These are phyloP conservation scores for Oreocharis arfaki DNA, from an alignment of 2,113 vertebrate genomes.

Conservation along the genomic window DNA sequence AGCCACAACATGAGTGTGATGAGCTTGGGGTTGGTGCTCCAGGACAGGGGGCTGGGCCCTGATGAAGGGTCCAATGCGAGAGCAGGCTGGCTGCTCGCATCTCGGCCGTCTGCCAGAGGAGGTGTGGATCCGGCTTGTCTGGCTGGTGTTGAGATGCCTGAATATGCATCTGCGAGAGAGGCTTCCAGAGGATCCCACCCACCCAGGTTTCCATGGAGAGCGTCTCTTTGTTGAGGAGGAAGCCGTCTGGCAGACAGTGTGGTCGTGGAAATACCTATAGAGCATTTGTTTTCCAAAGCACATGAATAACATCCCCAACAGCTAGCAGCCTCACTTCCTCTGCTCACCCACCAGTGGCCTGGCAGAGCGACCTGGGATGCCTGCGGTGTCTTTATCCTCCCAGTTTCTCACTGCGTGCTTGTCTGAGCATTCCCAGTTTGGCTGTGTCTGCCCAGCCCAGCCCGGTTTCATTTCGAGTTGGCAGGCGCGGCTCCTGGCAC, in stretches of 20 bases:
- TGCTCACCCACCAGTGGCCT: neutral
- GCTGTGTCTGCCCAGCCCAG: neutral
- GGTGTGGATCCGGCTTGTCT: conserved; percentile 24
- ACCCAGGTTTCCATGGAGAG: conserved; percentile 65
- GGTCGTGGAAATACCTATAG: conserved; percentile 5
- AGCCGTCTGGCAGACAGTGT: conserved; percentile 39
- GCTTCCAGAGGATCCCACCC: conserved; percentile 46
- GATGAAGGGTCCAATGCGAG: rapidly evolving
- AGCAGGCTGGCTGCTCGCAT: neutral
- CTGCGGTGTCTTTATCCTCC: neutral
- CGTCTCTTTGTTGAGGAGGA: conserved; percentile 23
- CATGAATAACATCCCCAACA: conserved; percentile 21
- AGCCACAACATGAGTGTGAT: neutral
- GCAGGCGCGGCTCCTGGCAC: neutral
- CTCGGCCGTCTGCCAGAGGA: neutral
- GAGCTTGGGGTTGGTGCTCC: neutral
- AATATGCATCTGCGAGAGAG: conserved; percentile 15
- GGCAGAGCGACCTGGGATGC: conserved; percentile 24
- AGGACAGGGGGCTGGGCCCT: neutral
- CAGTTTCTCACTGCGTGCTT: neutral
- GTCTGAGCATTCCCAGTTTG: neutral
- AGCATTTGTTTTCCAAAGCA: conserved; percentile 11
- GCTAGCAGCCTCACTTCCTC: conserved; percentile 43
- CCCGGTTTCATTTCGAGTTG: neutral
- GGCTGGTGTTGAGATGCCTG: conserved; percentile 4